phyloP scores from a whole-genome alignment of 2,797 vertebrate genomes.

The Coregonus suidteri region DNA sequence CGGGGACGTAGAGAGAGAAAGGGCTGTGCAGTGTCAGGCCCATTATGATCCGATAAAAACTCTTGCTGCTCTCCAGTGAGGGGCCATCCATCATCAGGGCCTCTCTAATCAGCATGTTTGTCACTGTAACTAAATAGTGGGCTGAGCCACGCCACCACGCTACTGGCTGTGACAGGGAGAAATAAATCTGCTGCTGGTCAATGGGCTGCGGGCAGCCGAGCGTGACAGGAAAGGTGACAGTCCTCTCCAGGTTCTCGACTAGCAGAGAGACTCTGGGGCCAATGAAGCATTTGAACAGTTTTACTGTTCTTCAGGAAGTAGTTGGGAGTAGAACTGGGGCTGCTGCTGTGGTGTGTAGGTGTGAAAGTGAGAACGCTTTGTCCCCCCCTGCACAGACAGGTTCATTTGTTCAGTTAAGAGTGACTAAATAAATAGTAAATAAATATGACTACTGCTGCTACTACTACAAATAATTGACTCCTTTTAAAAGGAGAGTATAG shows the following conservation, averaged over 20 bases:
- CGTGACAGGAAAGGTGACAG: slow-evolving; percentile 61
- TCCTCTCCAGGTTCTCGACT: slow-evolving; percentile 57
- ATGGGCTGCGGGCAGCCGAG: slow-evolving; percentile 77
- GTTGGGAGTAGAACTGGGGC: slow-evolving; percentile 37
- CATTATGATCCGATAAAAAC: slow-evolving; percentile 90
- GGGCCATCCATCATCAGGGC: slow-evolving; percentile 85
- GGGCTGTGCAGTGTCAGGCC: slow-evolving; percentile 84
- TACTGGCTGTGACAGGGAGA: slow-evolving; percentile 84
- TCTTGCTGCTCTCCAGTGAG: slow-evolving; percentile 81
- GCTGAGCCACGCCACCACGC: slow-evolving; percentile 72
- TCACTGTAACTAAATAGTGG: slow-evolving; percentile 86
- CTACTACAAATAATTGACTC: no score
- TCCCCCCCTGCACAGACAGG: slow-evolving; percentile 63
- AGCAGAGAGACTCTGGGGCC: slow-evolving; percentile 59
- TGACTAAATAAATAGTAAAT: slow-evolving; percentile 25
- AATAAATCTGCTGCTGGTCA: slow-evolving; percentile 86
- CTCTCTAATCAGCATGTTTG: slow-evolving; percentile 85
- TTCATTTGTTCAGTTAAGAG: slow-evolving; percentile 76
- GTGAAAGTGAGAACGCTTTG: slow-evolving; percentile 66
- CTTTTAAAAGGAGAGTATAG: neutral
- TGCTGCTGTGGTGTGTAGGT: slow-evolving; percentile 40
- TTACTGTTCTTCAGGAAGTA: slow-evolving; percentile 62
- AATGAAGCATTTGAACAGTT: slow-evolving; percentile 65
- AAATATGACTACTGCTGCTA: neutral
- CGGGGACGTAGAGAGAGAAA: slow-evolving; percentile 13